These are phyloP conservation scores for Smutsia temminckii DNA, from an alignment of 2,797 vertebrate genomes.

Conservation along the genomic window DNA sequence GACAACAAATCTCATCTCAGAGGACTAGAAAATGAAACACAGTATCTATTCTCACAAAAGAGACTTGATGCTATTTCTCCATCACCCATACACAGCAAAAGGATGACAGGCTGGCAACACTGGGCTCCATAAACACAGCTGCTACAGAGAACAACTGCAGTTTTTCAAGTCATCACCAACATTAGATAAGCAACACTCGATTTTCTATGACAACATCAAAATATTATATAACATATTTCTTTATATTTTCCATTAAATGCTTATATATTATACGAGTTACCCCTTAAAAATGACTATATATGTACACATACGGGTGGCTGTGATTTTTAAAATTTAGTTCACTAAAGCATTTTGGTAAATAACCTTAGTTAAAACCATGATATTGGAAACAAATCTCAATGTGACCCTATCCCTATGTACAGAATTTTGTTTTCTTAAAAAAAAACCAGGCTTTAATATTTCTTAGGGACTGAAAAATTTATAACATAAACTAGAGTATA, in stretches of 20 bases:
- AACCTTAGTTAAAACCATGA: conserved; percentile 5
- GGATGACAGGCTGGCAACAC: background rate
- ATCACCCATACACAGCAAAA: background rate
- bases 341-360: conserved; percentile 41
- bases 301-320: background rate
- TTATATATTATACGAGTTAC: conserved; percentile 22
- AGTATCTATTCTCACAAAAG: conserved; percentile 21
- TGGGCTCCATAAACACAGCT: background rate
- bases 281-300: conserved; percentile 14
- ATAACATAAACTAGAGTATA: conserved; percentile 8
- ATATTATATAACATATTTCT: background rate
- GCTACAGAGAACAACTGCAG: conserved; percentile 10
- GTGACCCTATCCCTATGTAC: background rate
- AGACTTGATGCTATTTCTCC: background rate
- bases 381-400: background rate
- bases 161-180: conserved; percentile 23
- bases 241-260: conserved; percentile 27
- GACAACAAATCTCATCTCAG: conserved; percentile 42
- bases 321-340: conserved; percentile 47
- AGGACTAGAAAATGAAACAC: conserved; percentile 21
- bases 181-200: conserved; percentile 13
- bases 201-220: conserved; percentile 12
- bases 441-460: conserved; percentile 73
- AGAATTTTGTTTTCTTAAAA: background rate
- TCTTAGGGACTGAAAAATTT: conserved; percentile 77